Conservation (phyloP, 1,140 invertebrate genomes). For the Eurytemora carolleeae region DNA sequence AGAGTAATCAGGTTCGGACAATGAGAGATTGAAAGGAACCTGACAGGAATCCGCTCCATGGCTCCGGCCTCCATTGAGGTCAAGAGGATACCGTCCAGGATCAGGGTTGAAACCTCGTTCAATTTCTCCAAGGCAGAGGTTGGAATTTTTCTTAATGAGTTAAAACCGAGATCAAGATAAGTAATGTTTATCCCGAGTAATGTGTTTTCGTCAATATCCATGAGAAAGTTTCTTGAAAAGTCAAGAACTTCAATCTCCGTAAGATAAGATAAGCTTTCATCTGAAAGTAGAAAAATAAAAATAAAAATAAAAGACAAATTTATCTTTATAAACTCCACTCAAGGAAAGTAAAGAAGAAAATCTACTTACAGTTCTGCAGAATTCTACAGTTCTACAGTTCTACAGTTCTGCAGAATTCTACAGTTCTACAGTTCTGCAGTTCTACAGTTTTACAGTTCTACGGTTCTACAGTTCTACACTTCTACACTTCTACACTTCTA, state of each 20-base stretch:
- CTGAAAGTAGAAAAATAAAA: neutral
- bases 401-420: too few species aligned
- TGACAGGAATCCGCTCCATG: neutral
- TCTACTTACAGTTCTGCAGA: too few species aligned
- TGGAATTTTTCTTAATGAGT: constrained; percentile 9
- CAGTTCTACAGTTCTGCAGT: too few species aligned
- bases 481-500: too few species aligned
- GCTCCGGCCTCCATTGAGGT: neutral
- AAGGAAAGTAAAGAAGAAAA: too few species aligned
- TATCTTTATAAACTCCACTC: too few species aligned
- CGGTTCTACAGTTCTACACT: too few species aligned
- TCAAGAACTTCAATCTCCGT: constrained; percentile 1
- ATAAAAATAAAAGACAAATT: neutral
- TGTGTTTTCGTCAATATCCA: constrained; percentile 13
- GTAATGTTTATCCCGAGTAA: constrained; percentile 13
- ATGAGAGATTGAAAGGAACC: constrained; percentile 7
- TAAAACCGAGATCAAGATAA: constrained; percentile 9
- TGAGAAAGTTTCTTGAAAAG: constrained; percentile 6
- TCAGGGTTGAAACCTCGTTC: neutral
- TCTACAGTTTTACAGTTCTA: too few species aligned
- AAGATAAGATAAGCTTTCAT: neutral
- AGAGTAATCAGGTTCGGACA: neutral
- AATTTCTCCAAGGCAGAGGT: constrained; percentile 5
- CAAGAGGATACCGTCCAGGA: constrained; percentile 9
- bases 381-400: too few species aligned